Base-by-base conservation (phyloP, 2,888 invertebrate genomes). In the Strigamia maritima region DNA sequence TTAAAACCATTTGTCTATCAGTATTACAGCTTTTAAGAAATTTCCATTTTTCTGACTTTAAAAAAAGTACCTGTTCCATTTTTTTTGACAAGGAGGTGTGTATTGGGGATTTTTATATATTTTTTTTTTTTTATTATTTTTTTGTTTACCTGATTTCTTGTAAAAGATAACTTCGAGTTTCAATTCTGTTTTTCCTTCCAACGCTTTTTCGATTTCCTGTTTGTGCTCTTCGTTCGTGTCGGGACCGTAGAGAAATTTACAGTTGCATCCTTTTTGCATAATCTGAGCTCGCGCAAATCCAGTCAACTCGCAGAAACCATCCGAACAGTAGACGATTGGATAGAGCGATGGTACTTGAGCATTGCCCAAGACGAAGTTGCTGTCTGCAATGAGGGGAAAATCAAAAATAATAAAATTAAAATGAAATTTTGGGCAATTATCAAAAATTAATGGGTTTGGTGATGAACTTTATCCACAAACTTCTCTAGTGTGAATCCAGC, bases 221-320 rank as follows among this genome's bases (percentile, higher is more conserved):
- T 94, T 94, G 86, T 95, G 94, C 82, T 94, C 94, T 22, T 94
- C 94, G 80, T 91, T 90, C 28, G 97, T 97, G 86, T 96, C 95
- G 40, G 93, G 91, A 2, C 97, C 97, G 86, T 95, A 94, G 24
- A 95, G 91, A 87, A 96, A 97, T 87, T 94, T 94, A 89, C 96
- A 97, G 84, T 95, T 94, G 88, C 96, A 96, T 82, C 94, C 94
- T 86, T 95, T 95, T 88, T 96, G 95, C 96, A 96, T 96, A 88
- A 97, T 96, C 89, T 96, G 95, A 82, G 95, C 96, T 84, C 96
- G 90, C 83, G 94, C 91, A 89, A 92, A 95, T 82, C 95, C 95
- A 80, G 96, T 95, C 89, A 97, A 91, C 89, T 96, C 96, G 87
- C 95, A 95, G 89, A 96, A 96, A 81, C 96, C 96, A 89, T 96